phyloP scores from a whole-genome alignment of 1,140 invertebrate genomes.

The Macrostomum lignano region DNA sequence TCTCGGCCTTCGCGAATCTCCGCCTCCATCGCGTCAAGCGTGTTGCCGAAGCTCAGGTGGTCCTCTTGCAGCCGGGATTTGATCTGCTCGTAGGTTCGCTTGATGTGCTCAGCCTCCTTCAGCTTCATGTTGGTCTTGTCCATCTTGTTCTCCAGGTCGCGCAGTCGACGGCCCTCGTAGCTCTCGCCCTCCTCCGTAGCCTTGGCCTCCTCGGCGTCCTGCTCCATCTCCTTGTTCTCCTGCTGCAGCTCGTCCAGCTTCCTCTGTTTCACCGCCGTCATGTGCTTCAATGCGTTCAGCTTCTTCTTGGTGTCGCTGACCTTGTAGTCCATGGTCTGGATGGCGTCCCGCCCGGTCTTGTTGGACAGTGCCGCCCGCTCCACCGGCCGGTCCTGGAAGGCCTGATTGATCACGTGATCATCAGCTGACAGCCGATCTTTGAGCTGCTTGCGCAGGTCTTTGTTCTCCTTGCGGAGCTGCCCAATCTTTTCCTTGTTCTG shows the following conservation, averaged over 20 bases:
- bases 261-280: conserved; percentile 20
- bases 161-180: conserved; percentile 19
- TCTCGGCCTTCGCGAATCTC: conserved; percentile 14
- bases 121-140: conserved; percentile 27
- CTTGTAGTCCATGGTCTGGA: conserved; percentile 25
- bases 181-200: conserved; percentile 22
- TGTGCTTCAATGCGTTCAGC: conserved; percentile 18
- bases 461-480: conserved; percentile 21
- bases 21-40: conserved; percentile 15
- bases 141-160: conserved; percentile 26
- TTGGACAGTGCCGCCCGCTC: conserved; percentile 22
- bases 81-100: conserved; percentile 25
- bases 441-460: conserved; percentile 18
- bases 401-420: conserved; percentile 26
- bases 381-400: conserved; percentile 20
- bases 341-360: conserved; percentile 25
- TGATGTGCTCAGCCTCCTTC: conserved; percentile 26
- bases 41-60: conserved; percentile 15
- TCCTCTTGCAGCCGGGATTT: conserved; percentile 18
- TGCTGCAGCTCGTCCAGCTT: conserved; percentile 18
- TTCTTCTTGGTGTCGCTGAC: conserved; percentile 21
- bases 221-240: conserved; percentile 20
- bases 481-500: conserved; percentile 19
- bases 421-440: conserved; percentile 20
- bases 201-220: conserved; percentile 19